Evolutionary conservation across 2,113 vertebrate species (phyloP).

Genomic region (Oncorhynchus keta): DNA sequence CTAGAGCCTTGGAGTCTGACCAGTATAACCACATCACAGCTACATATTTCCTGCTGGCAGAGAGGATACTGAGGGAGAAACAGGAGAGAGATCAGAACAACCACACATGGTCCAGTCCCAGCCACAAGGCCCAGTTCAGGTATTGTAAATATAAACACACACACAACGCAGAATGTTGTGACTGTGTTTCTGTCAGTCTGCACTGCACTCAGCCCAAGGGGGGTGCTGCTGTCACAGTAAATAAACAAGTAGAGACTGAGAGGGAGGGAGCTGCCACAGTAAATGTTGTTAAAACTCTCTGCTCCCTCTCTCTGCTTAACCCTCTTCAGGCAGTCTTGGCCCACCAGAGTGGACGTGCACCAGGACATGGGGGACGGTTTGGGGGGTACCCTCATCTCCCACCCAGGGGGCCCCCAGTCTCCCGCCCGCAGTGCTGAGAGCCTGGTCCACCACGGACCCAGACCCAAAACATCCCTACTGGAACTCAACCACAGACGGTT

Average conservation of each 20-base stretch:
- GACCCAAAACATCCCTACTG: conserved; percentile 81
- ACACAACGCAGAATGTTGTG: neutral
- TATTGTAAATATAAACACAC: conserved; percentile 45
- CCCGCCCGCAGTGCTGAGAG: conserved; percentile 88
- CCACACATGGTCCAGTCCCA: conserved; percentile 91
- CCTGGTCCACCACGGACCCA: conserved; percentile 85
- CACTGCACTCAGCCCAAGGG: neutral
- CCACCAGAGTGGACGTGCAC: conserved; percentile 92
- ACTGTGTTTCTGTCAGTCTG: neutral
- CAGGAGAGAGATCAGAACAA: conserved; percentile 90
- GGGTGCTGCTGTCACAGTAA: neutral
- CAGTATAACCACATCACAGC: conserved; percentile 99
- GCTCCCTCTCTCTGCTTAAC: conserved; percentile 4
- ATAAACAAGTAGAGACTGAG: neutral
- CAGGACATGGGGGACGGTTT: conserved; percentile 94
- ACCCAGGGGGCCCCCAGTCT: conserved; percentile 84
- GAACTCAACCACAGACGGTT: conserved; percentile 74
- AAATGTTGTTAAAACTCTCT: neutral
- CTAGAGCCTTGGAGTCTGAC: conserved; percentile 94
- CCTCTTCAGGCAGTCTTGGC: conserved; percentile 90
- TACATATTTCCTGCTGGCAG: conserved; percentile 95
- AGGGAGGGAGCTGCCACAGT: neutral
- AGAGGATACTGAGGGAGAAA: conserved; percentile 92
- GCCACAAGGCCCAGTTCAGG: conserved; percentile 95
- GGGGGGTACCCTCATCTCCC: conserved; percentile 86